A percentile compares a stretch with the other conserved stretches of the same genome.
Conservation (phyloP, 2,113 vertebrate species). For the Neotoma lepida region DNA sequence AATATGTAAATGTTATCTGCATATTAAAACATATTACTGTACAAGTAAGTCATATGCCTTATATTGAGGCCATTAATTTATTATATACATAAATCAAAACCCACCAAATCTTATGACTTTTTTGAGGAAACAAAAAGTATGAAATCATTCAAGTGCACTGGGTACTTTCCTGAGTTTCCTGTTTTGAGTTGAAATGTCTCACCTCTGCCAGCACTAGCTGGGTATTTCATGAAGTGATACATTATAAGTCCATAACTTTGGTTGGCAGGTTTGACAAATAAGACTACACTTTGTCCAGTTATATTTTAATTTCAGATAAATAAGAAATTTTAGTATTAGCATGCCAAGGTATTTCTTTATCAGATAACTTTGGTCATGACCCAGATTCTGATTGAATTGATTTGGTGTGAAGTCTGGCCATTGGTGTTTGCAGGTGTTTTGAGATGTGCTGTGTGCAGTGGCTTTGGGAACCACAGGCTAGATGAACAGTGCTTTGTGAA, state of each 20-base stretch:
- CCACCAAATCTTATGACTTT: neutral
- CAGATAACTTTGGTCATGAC: neutral
- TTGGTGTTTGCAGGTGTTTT: neutral
- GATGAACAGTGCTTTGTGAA: neutral
- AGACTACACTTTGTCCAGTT: neutral
- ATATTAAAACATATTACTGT: neutral
- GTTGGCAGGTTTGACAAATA: neutral
- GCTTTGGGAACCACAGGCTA: neutral
- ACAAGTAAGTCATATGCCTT: neutral
- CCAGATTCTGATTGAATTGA: neutral
- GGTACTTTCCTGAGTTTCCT: neutral
- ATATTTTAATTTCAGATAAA: constrained; percentile 32
- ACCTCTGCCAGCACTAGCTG: neutral
- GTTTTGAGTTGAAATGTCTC: neutral
- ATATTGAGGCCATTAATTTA: neutral
- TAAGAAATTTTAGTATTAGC: neutral
- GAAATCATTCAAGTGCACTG: neutral
- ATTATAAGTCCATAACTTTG: neutral
- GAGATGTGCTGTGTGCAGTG: neutral
- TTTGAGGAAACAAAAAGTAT: neutral
- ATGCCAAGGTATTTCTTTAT: neutral
- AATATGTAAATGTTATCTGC: neutral
- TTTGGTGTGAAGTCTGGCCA: neutral
- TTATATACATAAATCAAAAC: constrained; percentile 3
- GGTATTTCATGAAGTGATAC: neutral